Base-by-base conservation (phyloP, 2,113 vertebrate genomes). In the Cyphomyrus plagiostoma region DNA sequence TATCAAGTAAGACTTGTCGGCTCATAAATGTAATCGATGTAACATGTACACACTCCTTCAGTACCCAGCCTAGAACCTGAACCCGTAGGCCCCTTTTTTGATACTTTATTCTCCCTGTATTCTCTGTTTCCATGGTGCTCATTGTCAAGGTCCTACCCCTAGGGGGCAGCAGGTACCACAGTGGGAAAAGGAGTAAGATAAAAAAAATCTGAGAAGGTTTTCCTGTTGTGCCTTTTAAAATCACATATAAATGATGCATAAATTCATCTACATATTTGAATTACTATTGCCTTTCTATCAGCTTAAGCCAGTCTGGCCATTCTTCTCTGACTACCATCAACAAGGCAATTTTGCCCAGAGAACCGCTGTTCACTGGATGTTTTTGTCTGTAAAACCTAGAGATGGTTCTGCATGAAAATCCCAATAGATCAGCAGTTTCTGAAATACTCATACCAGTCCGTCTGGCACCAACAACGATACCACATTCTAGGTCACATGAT, bases 131-230 rank as follows among this genome's bases (percentile, higher is more conserved):
- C 82, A 17, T 15, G 85, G 48, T 15, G 23, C 7, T 21, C 85
- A 53, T 48, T 53, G 85, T 8, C 49, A 30, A 21, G 13, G 49
- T n/a, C 49, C 85, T 52, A 21, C 85, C 85, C 50, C 85, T 87
- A 87, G 85, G 85, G 85, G 85, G 85, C 85, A 87, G 85, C 85
- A 87, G 48, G 50, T 53, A 35, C 85, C 50, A 53, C 10, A 53
- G 5, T 53, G n/a, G 82, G 82, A 45, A 46, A 48, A 45, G 45
- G 42, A 83, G 45, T 10, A 21, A 83, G 21, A n/a, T 10, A 48
- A 82, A 35, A 8, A 2, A 8, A 7, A 19, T 42, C 35, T 80
- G 35, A 80, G 70, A 13, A 15, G 11, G 15, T 80, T 46, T 21
- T 85, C 82, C 82, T 49, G 82, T 13, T 45, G 82, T 26, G 8